These are phyloP conservation scores for Drosophila takahashii DNA, from an alignment of 1,140 invertebrate genomes.

Conservation along the genomic window DNA sequence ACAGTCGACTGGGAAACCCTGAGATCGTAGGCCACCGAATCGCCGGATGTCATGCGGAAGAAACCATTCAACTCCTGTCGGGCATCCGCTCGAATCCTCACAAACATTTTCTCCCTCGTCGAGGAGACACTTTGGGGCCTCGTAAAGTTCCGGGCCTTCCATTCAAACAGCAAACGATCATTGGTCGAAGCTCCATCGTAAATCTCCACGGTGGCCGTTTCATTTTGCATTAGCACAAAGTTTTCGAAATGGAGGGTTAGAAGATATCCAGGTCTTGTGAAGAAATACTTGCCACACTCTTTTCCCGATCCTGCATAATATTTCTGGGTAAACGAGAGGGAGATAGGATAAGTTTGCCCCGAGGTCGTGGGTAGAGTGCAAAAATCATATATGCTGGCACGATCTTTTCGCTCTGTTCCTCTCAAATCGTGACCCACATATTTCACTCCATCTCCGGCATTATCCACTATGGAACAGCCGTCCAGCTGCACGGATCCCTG, in stretches of 20 bases:
- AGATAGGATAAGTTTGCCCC: slow-evolving; percentile 93
- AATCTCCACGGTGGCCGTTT: slow-evolving; percentile 90
- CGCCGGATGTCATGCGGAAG: slow-evolving; percentile 90
- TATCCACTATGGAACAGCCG: slow-evolving; percentile 90
- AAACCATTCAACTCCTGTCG: slow-evolving; percentile 90
- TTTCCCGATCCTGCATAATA: slow-evolving; percentile 88
- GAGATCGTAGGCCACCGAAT: slow-evolving; percentile 93
- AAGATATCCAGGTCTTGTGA: slow-evolving; percentile 90
- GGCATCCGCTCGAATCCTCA: slow-evolving; percentile 90
- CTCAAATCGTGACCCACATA: slow-evolving; percentile 92
- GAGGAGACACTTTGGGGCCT: slow-evolving; percentile 94
- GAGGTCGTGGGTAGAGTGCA: slow-evolving; percentile 92
- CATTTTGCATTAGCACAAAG: slow-evolving; percentile 90
- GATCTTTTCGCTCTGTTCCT: slow-evolving; percentile 89
- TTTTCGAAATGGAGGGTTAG: slow-evolving; percentile 93
- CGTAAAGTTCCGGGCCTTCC: slow-evolving; percentile 91
- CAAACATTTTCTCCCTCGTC: slow-evolving; percentile 90
- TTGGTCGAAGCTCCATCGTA: slow-evolving; percentile 90
- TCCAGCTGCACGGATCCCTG: slow-evolving; percentile 90
- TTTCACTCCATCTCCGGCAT: slow-evolving; percentile 94
- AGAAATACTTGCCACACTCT: slow-evolving; percentile 91
- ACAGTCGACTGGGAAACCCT: slow-evolving; percentile 94
- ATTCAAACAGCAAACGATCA: slow-evolving; percentile 89
- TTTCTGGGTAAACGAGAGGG: slow-evolving; percentile 91
- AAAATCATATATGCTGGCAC: slow-evolving; percentile 91